A percentile compares a stretch with the other conserved stretches of the same genome.
Conservation (phyloP, 1,140 invertebrate species). For the Aphidius ervi region DNA sequence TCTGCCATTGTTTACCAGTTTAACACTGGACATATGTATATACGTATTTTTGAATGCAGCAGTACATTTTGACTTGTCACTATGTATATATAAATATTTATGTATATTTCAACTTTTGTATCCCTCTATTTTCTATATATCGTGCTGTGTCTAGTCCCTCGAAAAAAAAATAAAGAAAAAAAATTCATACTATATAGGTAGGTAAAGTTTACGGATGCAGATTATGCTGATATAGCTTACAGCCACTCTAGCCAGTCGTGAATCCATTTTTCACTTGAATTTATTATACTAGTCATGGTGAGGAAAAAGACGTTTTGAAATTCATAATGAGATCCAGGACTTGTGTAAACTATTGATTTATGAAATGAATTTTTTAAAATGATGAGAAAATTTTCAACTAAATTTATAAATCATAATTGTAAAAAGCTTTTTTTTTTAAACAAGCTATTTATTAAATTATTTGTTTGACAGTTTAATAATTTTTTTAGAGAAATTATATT, state of each 20-base stretch:
- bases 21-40: too few species aligned
- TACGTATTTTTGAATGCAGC: background rate
- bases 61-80: too few species aligned
- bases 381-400: background rate
- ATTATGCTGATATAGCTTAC: conserved; percentile 27
- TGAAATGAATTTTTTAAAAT: conserved; percentile 12
- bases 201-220: conserved; percentile 29
- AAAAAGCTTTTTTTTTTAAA: background rate
- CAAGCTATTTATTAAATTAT: too few species aligned
- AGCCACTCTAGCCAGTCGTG: conserved; percentile 19
- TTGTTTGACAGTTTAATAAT: too few species aligned
- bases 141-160: background rate
- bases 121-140: conserved; percentile 13
- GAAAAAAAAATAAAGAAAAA: too few species aligned
- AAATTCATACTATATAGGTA: conserved; percentile 1
- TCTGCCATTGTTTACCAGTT: too few species aligned
- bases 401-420: background rate
- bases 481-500: too few species aligned
- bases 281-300: conserved; percentile 17
- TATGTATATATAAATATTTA: too few species aligned
- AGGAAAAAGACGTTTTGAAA: conserved; percentile 17
- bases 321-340: conserved; percentile 12
- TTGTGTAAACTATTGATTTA: conserved; percentile 19
- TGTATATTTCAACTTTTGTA: background rate
- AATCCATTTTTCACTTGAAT: conserved; percentile 24